These are phyloP conservation scores for Alectura lathami DNA, from an alignment of 2,113 vertebrate genomes.

Conservation along the genomic window DNA sequence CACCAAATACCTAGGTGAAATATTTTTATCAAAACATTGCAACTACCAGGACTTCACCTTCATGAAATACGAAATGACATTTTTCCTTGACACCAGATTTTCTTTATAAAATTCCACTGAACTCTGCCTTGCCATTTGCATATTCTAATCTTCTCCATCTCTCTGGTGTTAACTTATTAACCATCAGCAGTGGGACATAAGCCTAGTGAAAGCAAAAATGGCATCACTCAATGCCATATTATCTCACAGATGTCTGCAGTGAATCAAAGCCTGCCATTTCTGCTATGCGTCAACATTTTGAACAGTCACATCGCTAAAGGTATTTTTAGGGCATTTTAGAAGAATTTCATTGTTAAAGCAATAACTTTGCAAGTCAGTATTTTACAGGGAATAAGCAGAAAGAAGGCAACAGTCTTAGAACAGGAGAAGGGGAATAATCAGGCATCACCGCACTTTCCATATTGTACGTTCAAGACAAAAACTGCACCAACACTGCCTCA, in stretches of 20 bases:
- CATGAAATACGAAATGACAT: neutral
- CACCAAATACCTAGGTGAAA: neutral
- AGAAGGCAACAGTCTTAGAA: neutral
- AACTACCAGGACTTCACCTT: neutral
- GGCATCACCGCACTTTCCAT: neutral
- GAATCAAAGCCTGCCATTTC: neutral
- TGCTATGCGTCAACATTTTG: neutral
- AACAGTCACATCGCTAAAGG: neutral
- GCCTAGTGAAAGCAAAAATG: neutral
- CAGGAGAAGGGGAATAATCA: neutral
- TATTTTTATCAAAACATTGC: neutral
- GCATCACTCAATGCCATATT: neutral
- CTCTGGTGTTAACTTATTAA: neutral
- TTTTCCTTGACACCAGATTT: neutral
- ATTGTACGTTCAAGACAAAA: slow-evolving; percentile 27
- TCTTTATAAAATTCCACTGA: neutral
- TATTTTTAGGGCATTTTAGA: neutral
- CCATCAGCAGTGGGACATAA: neutral
- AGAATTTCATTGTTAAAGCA: neutral
- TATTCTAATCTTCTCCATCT: neutral
- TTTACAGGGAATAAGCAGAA: slow-evolving; percentile 10
- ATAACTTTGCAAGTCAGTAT: neutral
- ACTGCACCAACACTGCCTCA: neutral
- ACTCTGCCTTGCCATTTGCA: neutral
- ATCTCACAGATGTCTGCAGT: neutral